These are phyloP conservation scores for Rhodinocichla rosea DNA, from an alignment of 2,113 vertebrate genomes.

Conservation along the genomic window DNA sequence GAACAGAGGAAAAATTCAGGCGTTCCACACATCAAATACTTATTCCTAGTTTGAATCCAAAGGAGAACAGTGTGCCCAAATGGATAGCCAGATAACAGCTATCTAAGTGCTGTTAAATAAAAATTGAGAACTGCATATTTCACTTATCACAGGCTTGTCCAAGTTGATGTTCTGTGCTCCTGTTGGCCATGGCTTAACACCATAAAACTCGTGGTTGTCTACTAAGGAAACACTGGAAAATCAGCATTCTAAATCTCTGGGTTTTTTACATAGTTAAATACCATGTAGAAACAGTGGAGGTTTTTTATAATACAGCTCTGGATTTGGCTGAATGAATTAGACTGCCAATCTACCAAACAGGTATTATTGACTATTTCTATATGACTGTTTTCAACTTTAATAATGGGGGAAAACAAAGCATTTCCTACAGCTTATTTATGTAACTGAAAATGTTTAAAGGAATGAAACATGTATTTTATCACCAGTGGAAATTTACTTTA, in stretches of 20 bases:
- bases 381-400: constrained; percentile 64
- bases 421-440: constrained; percentile 52
- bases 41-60: background rate
- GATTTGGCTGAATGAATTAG: constrained; percentile 58
- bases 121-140: background rate
- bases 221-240: background rate
- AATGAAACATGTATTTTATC: constrained; percentile 66
- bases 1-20: background rate
- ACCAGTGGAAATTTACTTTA: constrained; percentile 66
- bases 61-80: background rate
- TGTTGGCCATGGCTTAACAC: background rate
- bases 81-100: background rate
- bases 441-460: constrained; percentile 58
- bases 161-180: background rate
- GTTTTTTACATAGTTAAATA: background rate
- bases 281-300: background rate
- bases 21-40: background rate
- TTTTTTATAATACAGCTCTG: background rate
- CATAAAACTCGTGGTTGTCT: background rate
- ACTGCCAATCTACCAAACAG: constrained; percentile 37
- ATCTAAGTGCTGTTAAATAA: background rate
- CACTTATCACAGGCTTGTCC: background rate
- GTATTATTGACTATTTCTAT: constrained; percentile 37
- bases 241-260: background rate
- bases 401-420: constrained; percentile 57